Percentiles rank a stretch among this genome's conserved stretches.
These are phyloP conservation scores for Lasioglossum malachurum DNA, from an alignment of 2,888 invertebrate species.

Conservation along the genomic window DNA sequence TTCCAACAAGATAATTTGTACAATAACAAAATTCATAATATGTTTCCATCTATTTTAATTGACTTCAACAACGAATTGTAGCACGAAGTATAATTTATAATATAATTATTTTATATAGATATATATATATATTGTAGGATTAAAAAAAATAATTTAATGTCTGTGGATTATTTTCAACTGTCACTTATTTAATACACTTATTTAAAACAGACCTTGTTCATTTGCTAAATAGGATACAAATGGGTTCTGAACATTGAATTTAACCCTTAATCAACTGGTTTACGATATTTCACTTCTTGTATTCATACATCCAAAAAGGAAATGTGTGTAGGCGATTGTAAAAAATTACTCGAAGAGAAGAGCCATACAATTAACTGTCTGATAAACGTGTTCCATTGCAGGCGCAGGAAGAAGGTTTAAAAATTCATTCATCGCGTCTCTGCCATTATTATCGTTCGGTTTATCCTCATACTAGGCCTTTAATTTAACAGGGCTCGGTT, in stretches of 20 bases:
- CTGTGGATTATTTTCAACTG: too few relatives aligned
- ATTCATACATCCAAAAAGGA: background rate
- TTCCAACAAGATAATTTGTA: background rate
- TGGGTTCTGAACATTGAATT: too few relatives aligned
- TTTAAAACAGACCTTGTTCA: background rate
- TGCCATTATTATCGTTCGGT: conserved; percentile 7
- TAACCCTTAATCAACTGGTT: too few relatives aligned
- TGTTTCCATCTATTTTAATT: background rate
- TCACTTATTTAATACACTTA: too few relatives aligned
- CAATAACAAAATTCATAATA: background rate
- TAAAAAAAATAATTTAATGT: background rate
- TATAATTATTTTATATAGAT: too few relatives aligned
- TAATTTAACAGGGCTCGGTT: conserved; percentile 33
- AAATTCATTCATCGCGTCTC: conserved; percentile 34
- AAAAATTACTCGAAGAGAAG: background rate
- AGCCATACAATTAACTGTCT: background rate
- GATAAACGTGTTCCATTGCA: conserved; percentile 7
- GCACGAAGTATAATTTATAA: too few relatives aligned
- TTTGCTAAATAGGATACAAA: too few relatives aligned
- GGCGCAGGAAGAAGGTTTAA: background rate
- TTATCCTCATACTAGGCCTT: conserved; percentile 38
- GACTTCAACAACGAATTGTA: background rate
- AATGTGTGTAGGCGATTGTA: background rate
- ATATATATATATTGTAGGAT: background rate
- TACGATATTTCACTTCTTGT: too few relatives aligned